Conservation (phyloP, 92 coral and sea anemone species). For the Umimayanthus kanabou region DNA sequence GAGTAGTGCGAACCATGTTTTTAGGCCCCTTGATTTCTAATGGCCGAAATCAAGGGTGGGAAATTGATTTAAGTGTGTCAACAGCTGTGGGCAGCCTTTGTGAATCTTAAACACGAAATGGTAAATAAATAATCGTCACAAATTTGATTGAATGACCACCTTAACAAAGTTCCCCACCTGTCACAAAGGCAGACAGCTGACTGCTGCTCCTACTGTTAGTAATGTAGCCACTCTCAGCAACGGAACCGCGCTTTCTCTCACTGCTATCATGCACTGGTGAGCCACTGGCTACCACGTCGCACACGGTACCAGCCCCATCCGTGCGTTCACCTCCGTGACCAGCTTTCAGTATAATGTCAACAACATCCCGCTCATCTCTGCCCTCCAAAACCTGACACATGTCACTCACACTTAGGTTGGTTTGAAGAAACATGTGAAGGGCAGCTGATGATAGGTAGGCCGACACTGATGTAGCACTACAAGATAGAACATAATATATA, state of each 20-base stretch:
- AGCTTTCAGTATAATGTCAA: slow-evolving; percentile 58
- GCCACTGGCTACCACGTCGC: not conserved
- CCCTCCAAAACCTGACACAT: slow-evolving; percentile 69
- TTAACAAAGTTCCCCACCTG: not conserved
- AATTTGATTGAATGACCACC: no score
- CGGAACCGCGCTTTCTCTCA: not conserved
- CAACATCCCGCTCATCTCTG: slow-evolving; percentile 56
- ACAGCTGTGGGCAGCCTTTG: no score
- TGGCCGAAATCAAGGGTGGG: no score
- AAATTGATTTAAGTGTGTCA: no score
- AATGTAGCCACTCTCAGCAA: slow-evolving; percentile 26
- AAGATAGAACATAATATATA: not conserved
- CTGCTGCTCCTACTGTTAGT: slow-evolving; percentile 31
- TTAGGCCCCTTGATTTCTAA: no score
- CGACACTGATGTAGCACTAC: slow-evolving; percentile 59
- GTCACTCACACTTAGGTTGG: slow-evolving; percentile 59
- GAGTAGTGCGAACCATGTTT: no score
- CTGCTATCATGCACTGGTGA: not conserved
- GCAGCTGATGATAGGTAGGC: slow-evolving; percentile 68
- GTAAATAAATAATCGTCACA: no score
- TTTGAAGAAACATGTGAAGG: slow-evolving; percentile 84
- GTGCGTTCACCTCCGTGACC: slow-evolving; percentile 4
- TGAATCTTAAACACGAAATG: no score
- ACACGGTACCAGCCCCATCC: not conserved
- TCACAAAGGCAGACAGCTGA: slow-evolving; percentile 14